Conservation (phyloP, 2,888 invertebrate species). For the Yponomeuta plumbellus region DNA sequence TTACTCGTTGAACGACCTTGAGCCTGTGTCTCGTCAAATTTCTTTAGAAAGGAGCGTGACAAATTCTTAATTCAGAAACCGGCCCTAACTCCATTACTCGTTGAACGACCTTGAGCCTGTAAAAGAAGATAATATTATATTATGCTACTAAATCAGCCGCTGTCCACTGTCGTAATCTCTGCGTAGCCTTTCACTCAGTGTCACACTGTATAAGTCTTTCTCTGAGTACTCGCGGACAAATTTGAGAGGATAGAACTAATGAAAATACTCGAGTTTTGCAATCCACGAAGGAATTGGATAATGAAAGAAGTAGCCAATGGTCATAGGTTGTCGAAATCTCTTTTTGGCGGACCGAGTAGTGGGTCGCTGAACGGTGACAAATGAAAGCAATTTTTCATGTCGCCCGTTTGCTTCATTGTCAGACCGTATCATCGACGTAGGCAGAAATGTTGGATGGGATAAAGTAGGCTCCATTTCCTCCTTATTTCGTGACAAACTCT, state of each 20-base stretch:
- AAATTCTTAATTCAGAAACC: too few relatives aligned
- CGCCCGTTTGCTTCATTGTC: not conserved
- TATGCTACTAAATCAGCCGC: too few relatives aligned
- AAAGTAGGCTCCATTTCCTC: not conserved
- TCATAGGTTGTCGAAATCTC: not conserved
- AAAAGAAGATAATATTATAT: too few relatives aligned
- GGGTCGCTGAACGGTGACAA: not conserved
- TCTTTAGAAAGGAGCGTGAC: too few relatives aligned
- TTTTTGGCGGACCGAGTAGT: not conserved
- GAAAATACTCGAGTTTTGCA: not conserved
- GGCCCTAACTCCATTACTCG: too few relatives aligned
- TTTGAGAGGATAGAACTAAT: not conserved
- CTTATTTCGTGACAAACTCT: not conserved
- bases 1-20: too few relatives aligned
- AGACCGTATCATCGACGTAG: not conserved
- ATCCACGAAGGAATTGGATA: not conserved
- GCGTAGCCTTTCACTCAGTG: too few relatives aligned
- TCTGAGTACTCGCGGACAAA: not conserved
- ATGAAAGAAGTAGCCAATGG: not conserved
- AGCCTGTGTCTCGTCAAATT: too few relatives aligned
- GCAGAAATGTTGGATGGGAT: not conserved
- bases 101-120: too few relatives aligned
- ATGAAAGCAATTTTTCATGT: not conserved
- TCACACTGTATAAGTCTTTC: not conserved
- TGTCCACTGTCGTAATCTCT: too few relatives aligned